phyloP scores from a whole-genome alignment of 1,140 invertebrate species.

The Caerostris extrusa region DNA sequence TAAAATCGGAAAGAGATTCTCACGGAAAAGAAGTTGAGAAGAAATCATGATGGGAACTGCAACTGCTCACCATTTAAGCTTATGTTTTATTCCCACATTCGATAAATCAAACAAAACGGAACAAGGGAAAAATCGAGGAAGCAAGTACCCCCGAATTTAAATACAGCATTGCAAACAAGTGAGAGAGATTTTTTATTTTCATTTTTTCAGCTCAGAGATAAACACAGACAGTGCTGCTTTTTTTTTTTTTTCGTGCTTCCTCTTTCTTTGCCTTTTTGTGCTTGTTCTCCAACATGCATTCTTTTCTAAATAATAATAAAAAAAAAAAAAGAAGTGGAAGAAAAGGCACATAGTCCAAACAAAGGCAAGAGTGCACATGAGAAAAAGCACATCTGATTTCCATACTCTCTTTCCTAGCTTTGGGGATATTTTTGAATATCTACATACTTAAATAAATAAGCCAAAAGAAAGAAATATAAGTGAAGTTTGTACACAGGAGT shows the following conservation, averaged over 20 bases:
- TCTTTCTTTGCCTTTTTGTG: not conserved
- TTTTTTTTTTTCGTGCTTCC: conserved; percentile 4
- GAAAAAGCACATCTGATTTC: conserved; percentile 76
- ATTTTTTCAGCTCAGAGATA: conserved; percentile 43
- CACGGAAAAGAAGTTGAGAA: not conserved
- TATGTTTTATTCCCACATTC: conserved; percentile 69
- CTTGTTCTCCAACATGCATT: conserved; percentile 41
- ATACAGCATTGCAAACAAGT: conserved; percentile 67
- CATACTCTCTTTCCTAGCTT: conserved; percentile 55
- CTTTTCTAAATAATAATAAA: conserved; percentile 61
- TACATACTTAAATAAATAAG: conserved; percentile 76
- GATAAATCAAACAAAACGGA: conserved; percentile 72
- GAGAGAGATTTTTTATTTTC: not conserved
- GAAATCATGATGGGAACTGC: conserved; percentile 17
- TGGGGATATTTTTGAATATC: conserved; percentile 73
- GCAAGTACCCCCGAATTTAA: conserved; percentile 67
- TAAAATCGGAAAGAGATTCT: conserved; percentile 25
- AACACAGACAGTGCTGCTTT: conserved; percentile 54
- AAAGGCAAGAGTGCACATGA: conserved; percentile 46
- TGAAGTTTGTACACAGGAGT: conserved; percentile 74
- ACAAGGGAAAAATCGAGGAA: conserved; percentile 48
- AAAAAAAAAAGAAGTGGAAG: not conserved
- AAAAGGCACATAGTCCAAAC: conserved; percentile 64
- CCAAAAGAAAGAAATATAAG: conserved; percentile 70
- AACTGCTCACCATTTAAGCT: conserved; percentile 53